These are phyloP conservation scores for Bombus confusus DNA, from an alignment of 1,140 invertebrate genomes.

Conservation along the genomic window DNA sequence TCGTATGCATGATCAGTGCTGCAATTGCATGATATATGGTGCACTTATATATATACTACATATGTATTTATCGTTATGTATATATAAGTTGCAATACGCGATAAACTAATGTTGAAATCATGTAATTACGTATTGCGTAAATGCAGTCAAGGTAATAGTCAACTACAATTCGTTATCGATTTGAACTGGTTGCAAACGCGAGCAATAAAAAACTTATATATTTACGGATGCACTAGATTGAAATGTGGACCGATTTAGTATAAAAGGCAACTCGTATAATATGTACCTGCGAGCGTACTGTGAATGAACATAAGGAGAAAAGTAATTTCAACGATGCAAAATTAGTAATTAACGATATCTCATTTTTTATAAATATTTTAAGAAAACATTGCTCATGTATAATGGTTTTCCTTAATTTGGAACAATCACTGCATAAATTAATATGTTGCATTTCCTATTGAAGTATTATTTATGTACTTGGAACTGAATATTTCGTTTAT, in stretches of 20 bases:
- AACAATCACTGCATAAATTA: constrained; percentile 38
- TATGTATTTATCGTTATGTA: constrained; percentile 38
- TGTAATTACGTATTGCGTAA: constrained; percentile 60
- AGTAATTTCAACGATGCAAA: constrained; percentile 23
- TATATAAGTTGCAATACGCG: constrained; percentile 40
- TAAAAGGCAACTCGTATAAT: not conserved
- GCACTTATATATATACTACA: constrained; percentile 47
- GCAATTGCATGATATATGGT: constrained; percentile 48
- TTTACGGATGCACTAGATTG: constrained; percentile 11
- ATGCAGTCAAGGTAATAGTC: constrained; percentile 59
- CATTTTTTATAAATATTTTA: constrained; percentile 49
- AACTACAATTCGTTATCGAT: constrained; percentile 17
- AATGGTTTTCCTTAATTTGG: constrained; percentile 12
- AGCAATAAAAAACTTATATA: constrained; percentile 45
- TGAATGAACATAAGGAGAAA: constrained; percentile 7
- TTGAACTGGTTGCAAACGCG: constrained; percentile 19
- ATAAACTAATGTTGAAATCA: constrained; percentile 20
- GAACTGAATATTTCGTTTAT: constrained; percentile 33
- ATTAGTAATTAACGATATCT: constrained; percentile 54
- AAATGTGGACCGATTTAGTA: not conserved
- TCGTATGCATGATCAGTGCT: constrained; percentile 52
- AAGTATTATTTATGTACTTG: constrained; percentile 56
- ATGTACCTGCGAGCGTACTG: constrained; percentile 36
- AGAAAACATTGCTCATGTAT: constrained; percentile 50
- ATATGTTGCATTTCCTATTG: constrained; percentile 47